These are phyloP conservation scores for Folsomia manolachei DNA, from an alignment of 2,888 invertebrate species.

Conservation along the genomic window DNA sequence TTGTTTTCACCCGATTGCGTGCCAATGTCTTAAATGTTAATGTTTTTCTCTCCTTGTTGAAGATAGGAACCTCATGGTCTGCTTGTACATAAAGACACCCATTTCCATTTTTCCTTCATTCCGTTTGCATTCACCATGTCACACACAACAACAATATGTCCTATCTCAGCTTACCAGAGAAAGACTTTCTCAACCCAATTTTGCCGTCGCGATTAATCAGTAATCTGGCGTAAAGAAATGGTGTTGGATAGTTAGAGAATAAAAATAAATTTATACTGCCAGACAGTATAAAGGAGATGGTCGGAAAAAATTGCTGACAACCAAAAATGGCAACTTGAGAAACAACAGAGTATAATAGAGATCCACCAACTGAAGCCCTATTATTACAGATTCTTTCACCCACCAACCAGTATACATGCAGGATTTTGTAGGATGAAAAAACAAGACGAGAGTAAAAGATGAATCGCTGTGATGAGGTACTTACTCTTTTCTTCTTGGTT, in stretches of 20 bases:
- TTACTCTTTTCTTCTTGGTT: neutral
- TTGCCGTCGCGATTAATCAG: neutral
- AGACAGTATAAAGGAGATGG: no score
- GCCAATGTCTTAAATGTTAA: constrained; percentile 15
- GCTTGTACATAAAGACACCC: neutral
- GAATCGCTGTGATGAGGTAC: neutral
- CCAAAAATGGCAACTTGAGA: neutral
- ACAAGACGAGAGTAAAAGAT: no score
- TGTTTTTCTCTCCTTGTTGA: neutral
- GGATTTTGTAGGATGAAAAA: neutral
- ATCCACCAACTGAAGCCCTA: neutral
- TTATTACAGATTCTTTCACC: neutral
- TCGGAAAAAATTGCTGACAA: neutral
- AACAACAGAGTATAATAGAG: neutral
- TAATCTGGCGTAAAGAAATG: neutral
- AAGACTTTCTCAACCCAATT: no score
- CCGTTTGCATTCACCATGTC: neutral
- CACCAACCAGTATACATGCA: neutral
- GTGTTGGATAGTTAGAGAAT: no score
- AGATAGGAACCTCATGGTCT: neutral
- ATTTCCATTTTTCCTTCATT: neutral
- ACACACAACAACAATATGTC: no score
- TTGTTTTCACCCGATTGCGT: constrained; percentile 16
- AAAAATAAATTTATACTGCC: neutral
- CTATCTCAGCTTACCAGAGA: no score